These are phyloP conservation scores for Tonatia bakeri DNA, from an alignment of 2,113 vertebrate species.

Conservation along the genomic window DNA sequence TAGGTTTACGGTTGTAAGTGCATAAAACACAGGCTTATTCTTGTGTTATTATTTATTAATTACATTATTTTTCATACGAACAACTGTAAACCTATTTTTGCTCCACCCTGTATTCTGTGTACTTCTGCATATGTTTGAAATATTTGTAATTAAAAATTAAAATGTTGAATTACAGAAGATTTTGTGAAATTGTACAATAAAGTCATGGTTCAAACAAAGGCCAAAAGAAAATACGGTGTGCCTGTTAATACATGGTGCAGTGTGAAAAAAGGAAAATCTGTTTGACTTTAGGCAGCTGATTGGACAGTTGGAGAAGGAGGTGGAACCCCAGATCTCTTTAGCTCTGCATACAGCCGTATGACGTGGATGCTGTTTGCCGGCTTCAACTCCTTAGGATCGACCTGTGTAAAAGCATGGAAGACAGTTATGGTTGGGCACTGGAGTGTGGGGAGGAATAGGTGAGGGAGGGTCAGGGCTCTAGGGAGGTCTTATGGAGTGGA, in stretches of 20 bases:
- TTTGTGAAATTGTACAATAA: background rate
- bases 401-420: background rate
- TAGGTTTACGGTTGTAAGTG: background rate
- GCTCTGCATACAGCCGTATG: background rate
- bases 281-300: background rate
- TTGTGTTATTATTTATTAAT: background rate
- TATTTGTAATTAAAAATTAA: constrained; percentile 32
- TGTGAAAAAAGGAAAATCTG: background rate
- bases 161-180: background rate
- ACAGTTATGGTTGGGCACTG: background rate
- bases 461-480: background rate
- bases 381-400: background rate
- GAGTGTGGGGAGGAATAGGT: background rate
- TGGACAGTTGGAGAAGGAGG: background rate
- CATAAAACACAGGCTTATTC: background rate
- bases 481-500: background rate
- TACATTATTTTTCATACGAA: background rate
- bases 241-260: background rate
- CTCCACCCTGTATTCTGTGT: background rate
- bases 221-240: background rate
- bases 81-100: background rate
- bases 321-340: background rate
- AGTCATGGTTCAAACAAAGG: background rate
- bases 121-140: background rate
- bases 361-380: background rate